These are phyloP conservation scores for Bagarius yarrelli DNA, from an alignment of 2,113 vertebrate genomes.

Conservation along the genomic window DNA sequence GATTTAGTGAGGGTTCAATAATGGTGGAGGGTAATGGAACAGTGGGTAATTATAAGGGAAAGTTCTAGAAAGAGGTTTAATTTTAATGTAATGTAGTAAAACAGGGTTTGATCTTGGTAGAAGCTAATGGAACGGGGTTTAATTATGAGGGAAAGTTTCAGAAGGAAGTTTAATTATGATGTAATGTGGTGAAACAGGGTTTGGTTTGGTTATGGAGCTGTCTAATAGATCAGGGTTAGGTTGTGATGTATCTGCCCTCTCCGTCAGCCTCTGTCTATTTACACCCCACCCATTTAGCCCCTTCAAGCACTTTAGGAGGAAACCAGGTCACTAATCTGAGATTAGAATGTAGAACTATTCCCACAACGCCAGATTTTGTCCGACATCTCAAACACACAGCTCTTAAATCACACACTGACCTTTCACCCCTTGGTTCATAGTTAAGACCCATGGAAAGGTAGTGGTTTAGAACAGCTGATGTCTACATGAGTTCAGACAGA, in stretches of 20 bases:
- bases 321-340: slow-evolving; percentile 71
- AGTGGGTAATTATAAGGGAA: too few relatives aligned
- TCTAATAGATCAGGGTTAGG: background rate
- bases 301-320: slow-evolving; percentile 61
- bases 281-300: slow-evolving; percentile 4
- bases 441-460: background rate
- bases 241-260: background rate
- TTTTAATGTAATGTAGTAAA: too few relatives aligned
- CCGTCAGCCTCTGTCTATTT: background rate
- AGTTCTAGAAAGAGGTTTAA: too few relatives aligned
- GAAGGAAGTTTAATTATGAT: too few relatives aligned
- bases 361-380: slow-evolving; percentile 53
- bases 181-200: background rate
- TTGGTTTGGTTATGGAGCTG: background rate
- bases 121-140: too few relatives aligned
- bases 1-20: too few relatives aligned
- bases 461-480: slow-evolving; percentile 31
- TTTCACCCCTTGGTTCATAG: background rate
- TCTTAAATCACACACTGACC: slow-evolving; percentile 19
- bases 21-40: too few relatives aligned
- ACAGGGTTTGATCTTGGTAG: background rate
- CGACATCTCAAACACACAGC: background rate
- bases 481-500: slow-evolving; percentile 18
- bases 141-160: too few relatives aligned
- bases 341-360: slow-evolving; percentile 57